phyloP scores from a whole-genome alignment of 2,797 vertebrate species.

The Dicrostonyx torquatus region DNA sequence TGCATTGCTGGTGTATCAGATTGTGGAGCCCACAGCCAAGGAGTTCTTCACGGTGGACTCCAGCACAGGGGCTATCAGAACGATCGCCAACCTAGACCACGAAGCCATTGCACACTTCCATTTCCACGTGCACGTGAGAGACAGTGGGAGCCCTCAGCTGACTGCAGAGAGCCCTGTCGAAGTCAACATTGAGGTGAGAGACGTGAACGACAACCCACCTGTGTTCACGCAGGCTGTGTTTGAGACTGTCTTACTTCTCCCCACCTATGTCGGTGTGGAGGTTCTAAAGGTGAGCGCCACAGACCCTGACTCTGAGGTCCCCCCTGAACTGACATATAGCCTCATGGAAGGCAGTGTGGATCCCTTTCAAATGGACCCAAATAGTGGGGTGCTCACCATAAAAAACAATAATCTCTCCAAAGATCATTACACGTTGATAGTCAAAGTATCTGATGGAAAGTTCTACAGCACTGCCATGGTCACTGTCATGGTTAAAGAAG shows the following conservation, averaged over 20 bases:
- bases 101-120: constrained; percentile 93
- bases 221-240: constrained; percentile 93
- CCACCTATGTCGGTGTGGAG: constrained; percentile 96
- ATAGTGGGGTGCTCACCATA: constrained; percentile 92
- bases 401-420: constrained; percentile 95
- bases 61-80: constrained; percentile 96
- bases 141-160: constrained; percentile 94
- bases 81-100: constrained; percentile 95
- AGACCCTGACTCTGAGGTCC: constrained; percentile 94
- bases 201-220: constrained; percentile 97
- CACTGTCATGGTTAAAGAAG: constrained; percentile 93
- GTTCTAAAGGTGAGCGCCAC: constrained; percentile 93
- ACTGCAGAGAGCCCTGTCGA: constrained; percentile 95
- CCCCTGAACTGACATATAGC: constrained; percentile 92
- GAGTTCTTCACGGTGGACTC: constrained; percentile 96
- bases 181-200: constrained; percentile 94
- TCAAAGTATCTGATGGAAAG: constrained; percentile 96
- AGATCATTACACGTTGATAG: constrained; percentile 93
- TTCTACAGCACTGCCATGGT: constrained; percentile 94
- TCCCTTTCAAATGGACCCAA: constrained; percentile 93
- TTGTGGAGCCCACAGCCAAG: constrained; percentile 96
- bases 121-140: constrained; percentile 96
- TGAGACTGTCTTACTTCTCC: constrained; percentile 94
- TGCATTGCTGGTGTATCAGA: constrained; percentile 95
- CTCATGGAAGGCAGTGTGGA: constrained; percentile 92